Evolutionary conservation across 2,797 vertebrate species (phyloP), one percentile per base, ranked within the genome.

Genomic region (Triplophysa yarkandensis): DNA sequence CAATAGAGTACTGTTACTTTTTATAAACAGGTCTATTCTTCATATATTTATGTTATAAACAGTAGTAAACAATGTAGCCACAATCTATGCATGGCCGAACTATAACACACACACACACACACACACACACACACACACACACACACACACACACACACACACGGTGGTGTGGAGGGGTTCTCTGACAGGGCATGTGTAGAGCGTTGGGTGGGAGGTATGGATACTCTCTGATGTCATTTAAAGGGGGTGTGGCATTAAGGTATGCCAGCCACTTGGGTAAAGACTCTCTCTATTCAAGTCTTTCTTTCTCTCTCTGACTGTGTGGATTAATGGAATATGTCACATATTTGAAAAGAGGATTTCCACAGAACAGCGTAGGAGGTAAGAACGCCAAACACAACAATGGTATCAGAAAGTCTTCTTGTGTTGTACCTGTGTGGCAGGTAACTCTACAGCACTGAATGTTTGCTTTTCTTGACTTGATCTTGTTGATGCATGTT

Each of bases 241-340:
- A 74, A 44, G 69, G 71, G 86, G 91, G 90, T 66, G 88, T 85
- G 88, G 84, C 81, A 34, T 86, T 76, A 87, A 89, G 86, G 88
- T 91, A 84, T 84, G 83, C 82, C 61, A 67, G 55, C 17, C 64
- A 71, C 61, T 48, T 48, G 30, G 54, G 54, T 68, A 75, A 48
- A 64, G 72, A 64, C 73, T 71, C 61, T 78, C 57, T 78, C 23
- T 50, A 48, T 17, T 68, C 4, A 21, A 36, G 55, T 73, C 28
- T 76, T 19, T 70, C 61, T 36, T 32, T 65, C 30, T 58, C 61
- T 64, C 19, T 50, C 60, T 50, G 34, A 43, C 60, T 64, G 65
- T 84, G 74, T 78, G 79, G 64, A 74, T 87, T 75, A 83, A 77
- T 78, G 83, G 85, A 81, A 87, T 65, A 82, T 87, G 85, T 82